These are phyloP conservation scores for Caenorhabditis tropicalis DNA, from an alignment of 1,140 invertebrate genomes.

Conservation along the genomic window DNA sequence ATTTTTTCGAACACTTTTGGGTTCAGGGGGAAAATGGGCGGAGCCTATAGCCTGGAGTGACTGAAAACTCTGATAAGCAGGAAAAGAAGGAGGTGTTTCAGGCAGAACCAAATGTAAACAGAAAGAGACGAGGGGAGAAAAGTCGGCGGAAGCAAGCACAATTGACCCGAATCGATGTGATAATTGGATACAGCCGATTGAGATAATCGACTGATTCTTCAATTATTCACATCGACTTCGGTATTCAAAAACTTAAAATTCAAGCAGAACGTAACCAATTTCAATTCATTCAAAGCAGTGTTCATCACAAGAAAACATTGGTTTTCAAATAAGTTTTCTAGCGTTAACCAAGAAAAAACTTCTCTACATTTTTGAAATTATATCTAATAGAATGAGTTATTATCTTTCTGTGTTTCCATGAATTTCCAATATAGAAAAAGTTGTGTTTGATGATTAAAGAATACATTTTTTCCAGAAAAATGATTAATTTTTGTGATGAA, in stretches of 20 bases:
- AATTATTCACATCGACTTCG: neutral
- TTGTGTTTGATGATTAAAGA: too few relatives aligned
- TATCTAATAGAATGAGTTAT: too few relatives aligned
- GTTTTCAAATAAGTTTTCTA: too few relatives aligned
- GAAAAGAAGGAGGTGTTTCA: neutral
- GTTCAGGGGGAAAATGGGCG: slow-evolving; percentile 39
- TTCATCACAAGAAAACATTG: too few relatives aligned
- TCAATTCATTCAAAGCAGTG: neutral
- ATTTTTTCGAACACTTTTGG: slow-evolving; percentile 8
- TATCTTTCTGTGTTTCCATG: too few relatives aligned
- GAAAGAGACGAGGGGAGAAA: slow-evolving; percentile 35
- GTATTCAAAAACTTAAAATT: neutral
- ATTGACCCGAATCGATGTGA: neutral
- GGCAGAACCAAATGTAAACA: slow-evolving; percentile 40
- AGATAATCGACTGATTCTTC: neutral
- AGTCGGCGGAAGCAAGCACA: slow-evolving; percentile 47
- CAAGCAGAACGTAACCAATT: neutral
- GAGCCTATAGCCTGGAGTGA: neutral
- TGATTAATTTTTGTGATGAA: neutral
- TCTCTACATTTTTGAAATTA: too few relatives aligned
- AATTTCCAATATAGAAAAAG: too few relatives aligned
- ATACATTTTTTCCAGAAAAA: too few relatives aligned
- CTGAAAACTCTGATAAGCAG: slow-evolving; percentile 9
- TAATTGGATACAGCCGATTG: too few relatives aligned
- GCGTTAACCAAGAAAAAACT: too few relatives aligned